Base-by-base conservation (phyloP, 2,888 invertebrate genomes). In the Dryobota labecula region DNA sequence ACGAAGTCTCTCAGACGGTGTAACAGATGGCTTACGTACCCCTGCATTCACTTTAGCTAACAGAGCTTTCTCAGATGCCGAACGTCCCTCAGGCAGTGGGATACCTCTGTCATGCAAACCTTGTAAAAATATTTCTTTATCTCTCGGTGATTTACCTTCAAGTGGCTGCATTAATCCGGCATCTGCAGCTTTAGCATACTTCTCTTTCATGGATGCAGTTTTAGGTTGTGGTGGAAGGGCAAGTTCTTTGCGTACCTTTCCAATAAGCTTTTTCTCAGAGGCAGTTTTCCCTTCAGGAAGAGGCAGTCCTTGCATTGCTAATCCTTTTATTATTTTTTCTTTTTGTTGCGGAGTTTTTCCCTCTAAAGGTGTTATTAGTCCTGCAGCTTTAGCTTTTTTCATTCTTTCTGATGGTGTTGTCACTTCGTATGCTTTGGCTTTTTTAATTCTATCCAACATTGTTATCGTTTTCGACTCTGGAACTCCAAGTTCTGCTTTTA, bases 321-420 rank as follows among this genome's bases (percentile, higher is more conserved):
- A 71, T 13, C 68, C 83, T 75, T 49, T 83, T 1, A 88, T 7
- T 33, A 87, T 85, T 38, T 83, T 87, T 72, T 88, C 88, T 70
- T 87, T 84, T 76, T 89, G 78, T 53, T 70, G 76, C 0, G 82
- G 68, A 7, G 87, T 63, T 80, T 89, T 89, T 9, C 88, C 88
- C 66, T 85, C 80, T 33, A 88, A 56, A 1, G 89, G 84, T 7
- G 87, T 86, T 15, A 87, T 18, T 9, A 72, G 13, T 54, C 62
- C 11, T 80, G 57, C 7, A 81, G 38, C 45, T 72, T 72, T 65
- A 9, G 53, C 75, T 72, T 18, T 65, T 47, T 9, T 65, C 0
- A 72, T 13, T 65, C 24, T 54, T 38, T 54, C 66, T 27, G 66
- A 53, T 20, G 45, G 43, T 24, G 74, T 56, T 4, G 7, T 53